phyloP scores from a whole-genome alignment of 1,140 invertebrate genomes.

The Drosophila baimaii region DNA sequence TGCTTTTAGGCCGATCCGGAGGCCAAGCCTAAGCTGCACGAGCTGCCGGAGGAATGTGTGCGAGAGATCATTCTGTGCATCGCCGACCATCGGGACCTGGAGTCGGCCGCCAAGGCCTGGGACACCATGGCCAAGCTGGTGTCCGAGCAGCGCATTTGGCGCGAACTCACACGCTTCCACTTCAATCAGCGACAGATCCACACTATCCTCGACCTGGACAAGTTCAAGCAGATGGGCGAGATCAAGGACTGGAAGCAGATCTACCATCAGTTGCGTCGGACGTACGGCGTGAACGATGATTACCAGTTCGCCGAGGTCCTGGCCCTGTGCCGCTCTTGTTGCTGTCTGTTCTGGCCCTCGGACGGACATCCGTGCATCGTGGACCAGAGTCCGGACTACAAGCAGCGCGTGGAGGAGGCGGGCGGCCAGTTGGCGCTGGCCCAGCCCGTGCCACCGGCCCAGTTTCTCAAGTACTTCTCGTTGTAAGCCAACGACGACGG shows the following conservation, averaged over 20 bases:
- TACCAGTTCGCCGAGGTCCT: conserved; percentile 96
- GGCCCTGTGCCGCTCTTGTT: conserved; percentile 96
- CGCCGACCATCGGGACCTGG: conserved; percentile 95
- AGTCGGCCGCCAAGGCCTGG: conserved; percentile 87
- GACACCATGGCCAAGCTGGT: conserved; percentile 91
- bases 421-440: conserved; percentile 91
- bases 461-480: conserved; percentile 96
- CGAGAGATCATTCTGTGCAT: conserved; percentile 95
- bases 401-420: conserved; percentile 90
- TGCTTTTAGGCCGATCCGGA: conserved; percentile 91
- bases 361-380: conserved; percentile 95
- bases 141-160: conserved; percentile 96
- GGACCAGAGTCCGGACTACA: conserved; percentile 91
- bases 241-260: conserved; percentile 89
- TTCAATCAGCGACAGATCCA: conserved; percentile 94
- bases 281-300: conserved; percentile 95
- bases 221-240: conserved; percentile 84
- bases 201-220: conserved; percentile 87
- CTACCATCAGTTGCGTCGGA: conserved; percentile 91
- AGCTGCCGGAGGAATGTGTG: conserved; percentile 97
- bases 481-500: conserved; percentile 86
- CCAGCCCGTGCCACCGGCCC: conserved; percentile 93
- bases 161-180: conserved; percentile 95
- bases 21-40: conserved; percentile 92
- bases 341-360: conserved; percentile 98